Evolutionary conservation across 2,113 vertebrate species (phyloP).

Genomic region (Rhabdornis inornatus): DNA sequence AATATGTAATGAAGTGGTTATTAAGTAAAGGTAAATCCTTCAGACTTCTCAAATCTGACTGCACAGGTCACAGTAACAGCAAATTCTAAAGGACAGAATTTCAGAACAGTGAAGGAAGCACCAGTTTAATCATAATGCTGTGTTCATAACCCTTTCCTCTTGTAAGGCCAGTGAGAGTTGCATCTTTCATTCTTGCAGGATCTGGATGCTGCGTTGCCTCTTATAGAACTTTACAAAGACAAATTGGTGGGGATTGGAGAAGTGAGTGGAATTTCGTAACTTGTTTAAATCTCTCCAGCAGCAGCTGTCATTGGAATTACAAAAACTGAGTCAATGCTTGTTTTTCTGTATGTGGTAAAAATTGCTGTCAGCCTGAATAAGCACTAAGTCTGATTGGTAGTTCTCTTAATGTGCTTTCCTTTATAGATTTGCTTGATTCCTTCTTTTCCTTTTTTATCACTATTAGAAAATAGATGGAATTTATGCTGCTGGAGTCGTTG

Average conservation of each 20-base stretch:
- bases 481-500: not conserved
- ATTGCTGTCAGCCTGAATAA: not conserved
- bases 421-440: not conserved
- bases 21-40: not conserved
- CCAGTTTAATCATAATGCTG: not conserved
- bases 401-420: not conserved
- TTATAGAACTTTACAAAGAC: slow-evolving; percentile 90
- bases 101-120: not conserved
- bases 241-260: slow-evolving; percentile 89
- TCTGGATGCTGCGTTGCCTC: slow-evolving; percentile 84
- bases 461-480: not conserved
- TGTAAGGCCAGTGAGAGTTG: not conserved
- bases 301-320: not conserved
- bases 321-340: not conserved
- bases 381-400: not conserved
- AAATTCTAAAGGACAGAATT: not conserved
- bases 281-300: not conserved
- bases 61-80: accelerated
- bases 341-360: not conserved
- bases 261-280: slow-evolving; percentile 66
- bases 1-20: not conserved
- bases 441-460: not conserved
- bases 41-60: not conserved
- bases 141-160: not conserved
- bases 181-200: slow-evolving; percentile 74